phyloP scores from a whole-genome alignment of 2,113 vertebrate genomes.

The Ctenodactylus gundi region DNA sequence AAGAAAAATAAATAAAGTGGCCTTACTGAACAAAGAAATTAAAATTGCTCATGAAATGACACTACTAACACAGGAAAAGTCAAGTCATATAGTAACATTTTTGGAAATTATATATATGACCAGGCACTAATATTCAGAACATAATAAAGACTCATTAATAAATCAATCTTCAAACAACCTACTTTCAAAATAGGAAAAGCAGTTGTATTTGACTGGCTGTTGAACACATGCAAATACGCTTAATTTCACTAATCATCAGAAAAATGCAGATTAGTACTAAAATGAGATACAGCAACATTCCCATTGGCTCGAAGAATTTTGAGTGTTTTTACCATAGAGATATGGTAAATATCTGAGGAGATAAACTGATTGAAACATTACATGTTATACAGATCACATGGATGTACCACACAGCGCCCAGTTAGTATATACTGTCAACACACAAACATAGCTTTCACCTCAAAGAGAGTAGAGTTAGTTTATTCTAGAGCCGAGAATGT shows the following conservation, averaged over 20 bases:
- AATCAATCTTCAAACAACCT: background rate
- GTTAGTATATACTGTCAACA: too few species aligned
- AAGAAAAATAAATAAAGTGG: background rate
- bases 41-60: background rate
- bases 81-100: background rate
- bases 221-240: background rate
- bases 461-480: too few species aligned
- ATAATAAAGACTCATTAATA: background rate
- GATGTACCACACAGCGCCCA: too few species aligned
- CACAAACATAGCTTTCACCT: too few species aligned
- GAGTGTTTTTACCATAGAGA: too few species aligned
- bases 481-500: too few species aligned
- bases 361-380: too few species aligned
- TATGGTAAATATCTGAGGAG: too few species aligned
- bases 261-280: background rate
- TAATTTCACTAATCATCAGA: background rate
- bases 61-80: background rate
- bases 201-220: background rate
- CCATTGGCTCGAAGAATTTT: too few species aligned
- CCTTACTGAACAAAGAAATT: background rate
- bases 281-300: background rate
- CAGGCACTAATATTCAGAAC: background rate
- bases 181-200: background rate
- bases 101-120: background rate
- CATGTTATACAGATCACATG: too few species aligned